Evolutionary conservation across 1,140 invertebrate genomes (phyloP), one percentile per base, ranked within the genome.

Genomic region (Eumaeus atala): DNA sequence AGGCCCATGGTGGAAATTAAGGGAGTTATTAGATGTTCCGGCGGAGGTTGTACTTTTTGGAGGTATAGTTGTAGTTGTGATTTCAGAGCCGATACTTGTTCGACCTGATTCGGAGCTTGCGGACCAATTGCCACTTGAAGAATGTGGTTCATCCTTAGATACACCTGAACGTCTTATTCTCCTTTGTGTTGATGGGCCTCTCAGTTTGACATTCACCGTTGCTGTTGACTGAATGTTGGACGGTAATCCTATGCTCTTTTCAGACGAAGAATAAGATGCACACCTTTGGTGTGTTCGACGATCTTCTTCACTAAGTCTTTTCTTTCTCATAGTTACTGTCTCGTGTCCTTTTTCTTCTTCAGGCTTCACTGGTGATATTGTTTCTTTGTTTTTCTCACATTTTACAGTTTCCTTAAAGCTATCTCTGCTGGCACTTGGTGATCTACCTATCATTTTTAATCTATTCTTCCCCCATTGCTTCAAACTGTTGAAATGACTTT

Each of bases 61-160:
- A 67, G 94, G 92, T 34, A 93, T 92, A 9, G 91, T 91, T 4
- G 90, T 90, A 0, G 90, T 90, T 7, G 92, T 93, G n/a, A 93
- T 93, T 87, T 95, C 93, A 58, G 93, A 94, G 56, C 92, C 93
- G 60, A 94, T 93, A 52, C 93, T 94, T 16, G 95, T 94, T 56
- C 95, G 88, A 37, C 95, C 96, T 62, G 94, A 96, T 79, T 95
- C 94, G 0, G 94, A 96, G 69, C 94, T 96, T 35, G 95, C 95
- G 67, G 95, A 96, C 96, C 96, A 97, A 81, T 97, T 97, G 44
- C 96, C 96, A 58, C 94, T 96, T 40, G 95, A 96, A 0, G 95
- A 96, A 81, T 95, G 93, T 17, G 93, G 92, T 73, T 96, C 95
- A 56, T 94, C 93, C 74, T 91, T 91, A 18, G 89, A 86, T 53